Evolutionary conservation across 2,888 invertebrate genomes (phyloP).

Genomic region (Erebia palarica): DNA sequence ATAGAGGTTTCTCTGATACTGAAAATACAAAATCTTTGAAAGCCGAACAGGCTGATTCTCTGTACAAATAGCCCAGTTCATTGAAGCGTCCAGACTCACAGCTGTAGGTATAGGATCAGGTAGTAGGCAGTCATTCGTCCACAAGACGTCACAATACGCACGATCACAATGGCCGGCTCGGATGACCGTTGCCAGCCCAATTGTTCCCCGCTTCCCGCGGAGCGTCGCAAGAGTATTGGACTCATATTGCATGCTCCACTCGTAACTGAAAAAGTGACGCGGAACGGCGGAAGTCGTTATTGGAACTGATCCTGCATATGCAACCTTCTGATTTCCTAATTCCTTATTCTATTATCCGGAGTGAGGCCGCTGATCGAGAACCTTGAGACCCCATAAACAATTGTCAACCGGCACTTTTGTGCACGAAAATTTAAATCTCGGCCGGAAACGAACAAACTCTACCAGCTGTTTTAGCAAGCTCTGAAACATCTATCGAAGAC

Average conservation of each 20-base stretch:
- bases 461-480: no score
- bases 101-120: not conserved
- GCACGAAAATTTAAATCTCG: no score
- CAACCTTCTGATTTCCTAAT: not conserved
- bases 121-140: not conserved
- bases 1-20: no score
- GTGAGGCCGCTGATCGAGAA: no score
- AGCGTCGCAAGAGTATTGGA: conserved; percentile 3
- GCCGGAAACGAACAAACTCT: no score
- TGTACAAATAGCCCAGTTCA: conserved; percentile 3
- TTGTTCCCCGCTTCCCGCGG: conserved; percentile 32
- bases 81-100: conserved; percentile 1
- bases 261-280: not conserved
- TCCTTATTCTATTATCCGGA: no score
- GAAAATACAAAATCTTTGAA: not conserved
- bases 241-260: conserved; percentile 4
- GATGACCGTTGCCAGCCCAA: conserved; percentile 39
- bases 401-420: no score
- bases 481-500: no score
- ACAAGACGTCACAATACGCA: conserved; percentile 40
- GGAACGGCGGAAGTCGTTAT: not conserved
- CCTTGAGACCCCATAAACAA: no score
- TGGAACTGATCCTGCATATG: not conserved
- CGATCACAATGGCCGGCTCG: conserved; percentile 39
- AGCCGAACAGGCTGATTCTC: not conserved